phyloP scores from a whole-genome alignment of 2,113 vertebrate species.

The Thymallus thymallus region DNA sequence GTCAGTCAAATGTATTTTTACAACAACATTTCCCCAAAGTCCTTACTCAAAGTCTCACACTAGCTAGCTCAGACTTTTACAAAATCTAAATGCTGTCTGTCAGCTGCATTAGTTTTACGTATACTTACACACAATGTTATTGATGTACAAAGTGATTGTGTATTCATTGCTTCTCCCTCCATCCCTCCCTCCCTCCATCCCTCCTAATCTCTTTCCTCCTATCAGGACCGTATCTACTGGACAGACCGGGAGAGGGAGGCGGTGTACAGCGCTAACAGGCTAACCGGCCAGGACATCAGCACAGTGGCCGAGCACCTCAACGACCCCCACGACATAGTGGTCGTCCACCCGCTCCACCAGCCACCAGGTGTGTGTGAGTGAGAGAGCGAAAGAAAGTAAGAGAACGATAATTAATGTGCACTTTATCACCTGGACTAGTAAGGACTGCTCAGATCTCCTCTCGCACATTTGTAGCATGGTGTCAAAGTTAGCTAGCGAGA shows the following conservation, averaged over 20 bases:
- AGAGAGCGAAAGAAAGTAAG: no score
- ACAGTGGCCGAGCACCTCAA: slow-evolving; percentile 93
- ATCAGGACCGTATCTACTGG: slow-evolving; percentile 96
- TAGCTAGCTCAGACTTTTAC: no score
- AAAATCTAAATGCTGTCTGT: no score
- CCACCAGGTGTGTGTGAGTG: slow-evolving; percentile 74
- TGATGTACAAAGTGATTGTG: no score
- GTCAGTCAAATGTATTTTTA: no score
- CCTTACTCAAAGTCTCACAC: no score
- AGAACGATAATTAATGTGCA: no score
- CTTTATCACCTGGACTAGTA: no score
- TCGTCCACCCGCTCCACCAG: slow-evolving; percentile 93
- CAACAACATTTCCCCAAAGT: no score
- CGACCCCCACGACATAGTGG: slow-evolving; percentile 92
- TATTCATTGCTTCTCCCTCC: neutral
- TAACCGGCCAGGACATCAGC: slow-evolving; percentile 86
- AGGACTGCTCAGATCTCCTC: neutral
- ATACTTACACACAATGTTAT: no score
- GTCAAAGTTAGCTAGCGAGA: no score
- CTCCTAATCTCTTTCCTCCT: neutral
- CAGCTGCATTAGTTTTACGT: neutral
- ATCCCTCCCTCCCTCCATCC: neutral
- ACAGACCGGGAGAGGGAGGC: slow-evolving; percentile 93
- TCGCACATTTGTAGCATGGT: neutral
- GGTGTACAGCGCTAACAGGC: slow-evolving; percentile 91